Evolutionary conservation across 2,113 vertebrate species (phyloP).

Genomic region (Hippocampus guttulatus): DNA sequence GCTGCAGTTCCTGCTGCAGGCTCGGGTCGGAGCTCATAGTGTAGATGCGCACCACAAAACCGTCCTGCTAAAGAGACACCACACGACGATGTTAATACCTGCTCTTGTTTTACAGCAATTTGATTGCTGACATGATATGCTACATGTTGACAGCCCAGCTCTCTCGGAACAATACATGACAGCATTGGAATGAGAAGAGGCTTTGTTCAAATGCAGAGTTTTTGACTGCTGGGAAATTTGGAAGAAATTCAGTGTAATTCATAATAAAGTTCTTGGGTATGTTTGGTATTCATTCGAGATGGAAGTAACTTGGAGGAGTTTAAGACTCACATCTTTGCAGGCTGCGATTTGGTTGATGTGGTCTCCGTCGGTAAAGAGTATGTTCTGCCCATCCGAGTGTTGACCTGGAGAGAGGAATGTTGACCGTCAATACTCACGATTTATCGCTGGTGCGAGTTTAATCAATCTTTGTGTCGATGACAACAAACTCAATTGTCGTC

Average conservation of each 20-base stretch:
- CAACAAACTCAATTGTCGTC: not conserved
- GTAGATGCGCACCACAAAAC: constrained; percentile 97
- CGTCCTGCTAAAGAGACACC: constrained; percentile 76
- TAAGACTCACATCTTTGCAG: constrained; percentile 88
- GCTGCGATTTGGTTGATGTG: constrained; percentile 98
- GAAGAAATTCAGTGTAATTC: not conserved
- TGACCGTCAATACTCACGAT: constrained; percentile 1
- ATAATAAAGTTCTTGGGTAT: not conserved
- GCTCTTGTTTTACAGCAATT: not conserved
- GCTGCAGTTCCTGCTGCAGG: constrained; percentile 94
- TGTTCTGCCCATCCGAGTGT: constrained; percentile 92
- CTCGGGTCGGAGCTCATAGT: constrained; percentile 92
- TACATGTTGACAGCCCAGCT: not conserved
- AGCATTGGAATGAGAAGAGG: not conserved
- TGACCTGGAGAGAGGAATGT: constrained; percentile 72
- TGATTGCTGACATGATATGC: not conserved
- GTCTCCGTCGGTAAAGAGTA: constrained; percentile 97
- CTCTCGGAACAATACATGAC: not conserved
- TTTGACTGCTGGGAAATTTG: not conserved
- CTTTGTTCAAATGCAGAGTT: not conserved
- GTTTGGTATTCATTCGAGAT: not conserved
- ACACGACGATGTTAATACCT: constrained; percentile 1
- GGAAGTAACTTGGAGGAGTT: not conserved
- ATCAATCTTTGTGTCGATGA: not conserved
- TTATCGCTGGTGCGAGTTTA: not conserved